phyloP scores from a whole-genome alignment of 2,113 vertebrate genomes.

The Mobula birostris region DNA sequence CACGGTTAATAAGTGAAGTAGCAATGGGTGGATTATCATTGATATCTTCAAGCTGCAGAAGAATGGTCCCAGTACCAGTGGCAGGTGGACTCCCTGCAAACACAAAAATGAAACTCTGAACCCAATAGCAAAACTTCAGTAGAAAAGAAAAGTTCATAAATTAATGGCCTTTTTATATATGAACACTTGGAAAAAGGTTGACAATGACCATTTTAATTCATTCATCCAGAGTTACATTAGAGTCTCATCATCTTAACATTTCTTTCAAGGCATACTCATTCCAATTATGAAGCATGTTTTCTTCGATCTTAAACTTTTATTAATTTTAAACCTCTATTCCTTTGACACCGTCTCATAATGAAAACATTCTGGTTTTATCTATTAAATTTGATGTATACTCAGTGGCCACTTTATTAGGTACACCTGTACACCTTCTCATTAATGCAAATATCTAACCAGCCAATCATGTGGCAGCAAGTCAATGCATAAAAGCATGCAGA shows the following conservation, averaged over 20 bases:
- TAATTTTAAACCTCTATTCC: not conserved
- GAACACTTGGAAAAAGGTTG: not conserved
- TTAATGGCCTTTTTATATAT: not conserved
- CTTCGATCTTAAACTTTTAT: not conserved
- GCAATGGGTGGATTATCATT: constrained; percentile 60
- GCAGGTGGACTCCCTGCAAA: constrained; percentile 46
- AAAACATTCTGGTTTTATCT: not conserved
- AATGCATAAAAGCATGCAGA: too few relatives aligned
- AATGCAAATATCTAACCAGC: too few relatives aligned
- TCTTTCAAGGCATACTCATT: not conserved
- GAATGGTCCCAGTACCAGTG: constrained; percentile 60
- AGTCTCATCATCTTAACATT: not conserved
- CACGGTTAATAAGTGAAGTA: constrained; percentile 44
- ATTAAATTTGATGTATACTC: not conserved
- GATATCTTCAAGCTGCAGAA: constrained; percentile 52
- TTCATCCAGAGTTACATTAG: not conserved
- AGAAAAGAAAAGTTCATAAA: not conserved
- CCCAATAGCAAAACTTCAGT: not conserved
- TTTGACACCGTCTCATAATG: not conserved
- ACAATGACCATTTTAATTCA: not conserved
- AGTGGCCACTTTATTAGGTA: too few relatives aligned
- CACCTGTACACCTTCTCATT: too few relatives aligned
- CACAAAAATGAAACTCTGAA: not conserved
- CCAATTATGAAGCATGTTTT: too few relatives aligned
- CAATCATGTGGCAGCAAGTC: too few relatives aligned